Evolutionary conservation across 2,113 vertebrate species (phyloP), one percentile per base, ranked within the genome.

Genomic region (Trachemys scripta): DNA sequence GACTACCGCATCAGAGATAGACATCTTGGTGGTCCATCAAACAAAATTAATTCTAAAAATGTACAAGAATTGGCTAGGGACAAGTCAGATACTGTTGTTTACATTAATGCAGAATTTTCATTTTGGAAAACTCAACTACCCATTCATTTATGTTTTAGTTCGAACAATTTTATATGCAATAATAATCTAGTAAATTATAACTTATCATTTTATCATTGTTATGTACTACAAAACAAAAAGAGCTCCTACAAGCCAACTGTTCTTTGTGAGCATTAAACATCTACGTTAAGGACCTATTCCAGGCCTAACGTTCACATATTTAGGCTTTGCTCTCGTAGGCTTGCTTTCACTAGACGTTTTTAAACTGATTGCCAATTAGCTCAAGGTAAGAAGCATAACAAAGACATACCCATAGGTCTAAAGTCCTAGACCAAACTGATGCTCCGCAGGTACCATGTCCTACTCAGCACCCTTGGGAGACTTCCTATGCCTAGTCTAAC

Each of bases 281-380:
- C 69, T 83, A 0, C 3, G 2, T 6, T 5, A 19, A 51, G 10
- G 62, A 5, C 14, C 16, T 11, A 13, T 11, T 54, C 24, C 38
- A 62, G 1, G 3, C 1, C 1, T 0, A 17, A 22, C 13, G 14
- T 0, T 2, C 12, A 16, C 16, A 5, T 0, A 1, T 1, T 31
- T 1, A 6, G 0, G 0, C 19, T 6, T 31, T 14, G n/a, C 22
- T 42, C n/a, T 12, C 16, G 19, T 50, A 14, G 16, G 16, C 25
- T 80, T 50, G 22, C 0, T 35, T 8, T 79, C n/a, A 24, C 27
- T 35, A 2, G 6, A 24, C 14, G 5, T 2, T 1, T 38, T 29
- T 3, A 0, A 47, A 76, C 42, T 27, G 22, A 76, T 9, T 47
- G 22, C 72, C 8, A 76, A 76, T 27, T 42, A 42, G 13, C 42